Evolutionary conservation across 2,888 invertebrate species (phyloP), one percentile per base, ranked within the genome.

Genomic region (Drosophila anceps): DNA sequence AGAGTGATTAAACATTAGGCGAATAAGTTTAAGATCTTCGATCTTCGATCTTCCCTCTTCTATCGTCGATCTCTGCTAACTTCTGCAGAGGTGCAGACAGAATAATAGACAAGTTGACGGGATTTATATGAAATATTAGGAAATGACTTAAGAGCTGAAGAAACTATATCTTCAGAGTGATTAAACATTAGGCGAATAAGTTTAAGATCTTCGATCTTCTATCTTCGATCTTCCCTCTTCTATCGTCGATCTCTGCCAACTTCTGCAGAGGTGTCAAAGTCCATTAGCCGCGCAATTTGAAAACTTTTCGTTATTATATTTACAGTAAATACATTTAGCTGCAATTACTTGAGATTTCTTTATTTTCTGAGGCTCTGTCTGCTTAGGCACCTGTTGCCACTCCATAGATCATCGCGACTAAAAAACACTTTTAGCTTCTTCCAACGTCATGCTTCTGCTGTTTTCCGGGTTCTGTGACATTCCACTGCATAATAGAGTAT

Each of bases 401-500:
- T 86, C 81, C 84, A 86, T 85, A 76, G 71, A 86, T 85, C 89
- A 88, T 50, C 13, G 50, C 50, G 50, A 18, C 18, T 33, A 33
- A 50, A 50, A 50, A 50, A 50, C 50, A 50, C 48, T 50, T 50
- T 50, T 50, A 29, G 31, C 50, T 31, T 50, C 50, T 18, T 31
- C 18, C 48, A 48, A 12, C 50, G 50, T 50, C 31, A 37, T 53
- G 24, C 20, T 9, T 37, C 24, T 37, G n/a, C 24, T 37, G 39
- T 27, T 39, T 50, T 51, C 73, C 63, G 41, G 44, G 24, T 69
- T 74, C 64, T 72, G 82, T 79, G 90, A 87, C 88, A 86, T 84
- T 85, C 78, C 77, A 81, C 73, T 86, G 88, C 82, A 86, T 89
- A 87, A 86, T 87, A 87, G 90, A 86, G 89, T 84, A 81, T 90